Percentiles rank a stretch among this genome's conserved stretches.
These are phyloP conservation scores for Penaeus chinensis DNA, from an alignment of 1,140 invertebrate genomes.

Conservation along the genomic window DNA sequence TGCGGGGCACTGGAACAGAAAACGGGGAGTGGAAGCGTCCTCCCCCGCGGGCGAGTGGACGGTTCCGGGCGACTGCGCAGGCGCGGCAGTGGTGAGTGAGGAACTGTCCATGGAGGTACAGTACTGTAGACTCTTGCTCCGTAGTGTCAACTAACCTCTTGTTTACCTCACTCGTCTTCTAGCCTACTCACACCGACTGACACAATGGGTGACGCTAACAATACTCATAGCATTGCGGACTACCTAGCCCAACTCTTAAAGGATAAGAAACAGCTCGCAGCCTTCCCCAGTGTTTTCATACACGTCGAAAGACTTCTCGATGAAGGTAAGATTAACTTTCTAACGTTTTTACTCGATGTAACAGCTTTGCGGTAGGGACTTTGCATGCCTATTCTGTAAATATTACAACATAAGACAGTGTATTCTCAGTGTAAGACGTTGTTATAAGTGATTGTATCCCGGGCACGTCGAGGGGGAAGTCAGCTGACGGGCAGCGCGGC, in stretches of 20 bases:
- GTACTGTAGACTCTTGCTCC: constrained; percentile 55
- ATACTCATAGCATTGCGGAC: constrained; percentile 96
- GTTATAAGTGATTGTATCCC: constrained; percentile 10
- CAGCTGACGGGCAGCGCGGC: constrained; percentile 40
- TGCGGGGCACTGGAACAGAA: constrained; percentile 19
- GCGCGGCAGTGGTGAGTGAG: constrained; percentile 63
- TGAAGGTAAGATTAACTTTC: constrained; percentile 85
- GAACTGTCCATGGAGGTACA: constrained; percentile 59
- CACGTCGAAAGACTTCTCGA: constrained; percentile 98
- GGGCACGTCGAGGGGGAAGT: constrained; percentile 33
- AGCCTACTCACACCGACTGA: constrained; percentile 54
- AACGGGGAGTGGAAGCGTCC: constrained; percentile 31
- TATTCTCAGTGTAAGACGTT: neutral
- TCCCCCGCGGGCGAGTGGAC: constrained; percentile 56
- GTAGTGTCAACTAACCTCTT: constrained; percentile 62
- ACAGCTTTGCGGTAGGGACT: constrained; percentile 20
- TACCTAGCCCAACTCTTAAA: constrained; percentile 99
- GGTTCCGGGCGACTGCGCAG: constrained; percentile 49
- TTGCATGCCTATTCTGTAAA: constrained; percentile 23
- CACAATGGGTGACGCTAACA: constrained; percentile 67
- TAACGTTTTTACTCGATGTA: constrained; percentile 38
- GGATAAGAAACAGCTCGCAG: constrained; percentile 99
- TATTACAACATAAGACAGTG: neutral
- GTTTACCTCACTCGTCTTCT: constrained; percentile 60
- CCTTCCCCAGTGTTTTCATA: constrained; percentile 99